Base-by-base conservation (phyloP, 2,888 invertebrate species). In the Pyralis farinalis region DNA sequence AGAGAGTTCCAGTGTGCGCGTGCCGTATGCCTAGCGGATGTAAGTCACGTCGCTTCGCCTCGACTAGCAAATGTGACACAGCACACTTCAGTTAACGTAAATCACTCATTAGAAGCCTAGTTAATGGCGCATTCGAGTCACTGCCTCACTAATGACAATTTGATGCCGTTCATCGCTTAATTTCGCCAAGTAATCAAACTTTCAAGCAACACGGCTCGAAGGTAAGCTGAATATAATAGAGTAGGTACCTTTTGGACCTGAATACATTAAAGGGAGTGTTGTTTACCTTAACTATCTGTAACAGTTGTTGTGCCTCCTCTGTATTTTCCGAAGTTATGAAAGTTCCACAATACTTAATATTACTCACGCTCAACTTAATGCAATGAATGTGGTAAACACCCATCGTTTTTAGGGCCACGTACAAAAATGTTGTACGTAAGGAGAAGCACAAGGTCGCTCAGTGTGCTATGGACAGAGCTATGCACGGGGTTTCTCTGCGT, bases 121-220 rank as follows among this genome's bases (percentile, higher is more conserved):
- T 71, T 82, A 78, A 81, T 74, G 73, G 71, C 59, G 64, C 63
- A 67, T 73, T 39, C 69, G 62, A 62, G 64, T 70, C 58, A 66
- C 71, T 74, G 73, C 61, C 70, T 74, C 71, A 70, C 75, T 81
- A 83, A 84, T 77, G 76, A 75, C 72, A 78, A 76, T 78, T 77
- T 79, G 75, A 81, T 82, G 71, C 70, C 75, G 69, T 69, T 72
- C 72, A 68, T 67, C 67, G 76, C 68, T 75, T 73, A 73, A 82
- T 77, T 78, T 75, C 59, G 64, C 73, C 58, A 69, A 74, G 75
- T 79, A 79, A 81, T 77, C 76, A 79, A 82, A 82, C 60, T 81
- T 84, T 74, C 69, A 63, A 65, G 65, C 68, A 63, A 65, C 16
- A 16, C 68, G 56, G 56, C 65, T 65, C 57, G 54, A 49, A 68